Base-by-base conservation (phyloP, 1,140 invertebrate genomes). In the Araneus ventricosus region DNA sequence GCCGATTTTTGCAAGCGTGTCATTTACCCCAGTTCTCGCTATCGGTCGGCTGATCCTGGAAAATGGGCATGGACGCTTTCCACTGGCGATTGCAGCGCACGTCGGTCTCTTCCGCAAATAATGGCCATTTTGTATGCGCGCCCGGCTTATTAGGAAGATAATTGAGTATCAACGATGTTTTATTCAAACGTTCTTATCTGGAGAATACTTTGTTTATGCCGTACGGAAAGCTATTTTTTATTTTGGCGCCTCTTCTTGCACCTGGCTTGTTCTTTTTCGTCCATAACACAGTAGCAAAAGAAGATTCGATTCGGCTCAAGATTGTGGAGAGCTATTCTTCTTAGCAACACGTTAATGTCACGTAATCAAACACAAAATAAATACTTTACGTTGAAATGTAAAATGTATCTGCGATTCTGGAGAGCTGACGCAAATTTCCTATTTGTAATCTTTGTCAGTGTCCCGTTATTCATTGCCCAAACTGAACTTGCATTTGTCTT, bases 91-190 rank as follows among this genome's bases (percentile, higher is more conserved):
- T 57, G 80, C 45, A 17, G 84, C 52, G n/a, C 59, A 88, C 61
- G 86, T 63, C 24, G 7, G 20, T 39, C 30, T 20, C 85, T 88
- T 67, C 59, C 86, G 59, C 86, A 88, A 88, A 88, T 88, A 88
- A 88, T 27, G 86, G 27, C 61, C 61, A 34, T 82, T 90, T 90
- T 90, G 70, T 90, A 90, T 90, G 88, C 88, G 45, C 27, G 79
- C 27, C 2, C 30, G 45, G 45, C 88, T 90, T 90, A 90, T 90
- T 80, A 90, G 63, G 45, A 79, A 85, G 90, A 85, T 91, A 91
- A 91, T 91, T 91, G 80, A 84, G 90, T 91, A 91, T 84, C 90
- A 80, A 80, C 88, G 59, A 91, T 91, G 90, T 91, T 91, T 91
- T 91, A 91, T 91, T 91, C 90, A 91, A 85, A 20, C 45, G n/a